These are phyloP conservation scores for Trisateles emortualis DNA, from an alignment of 2,888 invertebrate species.

Conservation along the genomic window DNA sequence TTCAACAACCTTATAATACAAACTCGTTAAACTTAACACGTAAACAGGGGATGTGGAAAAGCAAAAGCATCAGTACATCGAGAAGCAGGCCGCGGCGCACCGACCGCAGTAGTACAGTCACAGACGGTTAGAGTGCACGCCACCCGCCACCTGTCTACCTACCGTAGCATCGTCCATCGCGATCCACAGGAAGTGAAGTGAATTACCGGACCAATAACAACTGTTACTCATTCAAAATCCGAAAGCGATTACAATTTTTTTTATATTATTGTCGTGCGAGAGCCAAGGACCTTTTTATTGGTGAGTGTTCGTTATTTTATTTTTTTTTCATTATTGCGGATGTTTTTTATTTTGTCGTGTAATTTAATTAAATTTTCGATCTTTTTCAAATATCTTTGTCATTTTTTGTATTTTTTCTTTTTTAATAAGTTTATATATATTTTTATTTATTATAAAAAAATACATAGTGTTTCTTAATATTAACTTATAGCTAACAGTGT, in stretches of 20 bases:
- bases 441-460: too few species aligned
- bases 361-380: not conserved
- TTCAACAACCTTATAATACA: not conserved
- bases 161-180: conserved; percentile 26
- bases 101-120: conserved; percentile 13
- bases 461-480: too few species aligned
- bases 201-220: conserved; percentile 58
- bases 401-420: conserved; percentile 5
- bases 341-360: not conserved
- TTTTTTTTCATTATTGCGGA: conserved; percentile 3
- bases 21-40: not conserved
- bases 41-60: conserved; percentile 14
- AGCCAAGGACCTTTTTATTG: conserved; percentile 42
- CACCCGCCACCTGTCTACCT: conserved; percentile 56
- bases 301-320: conserved; percentile 22
- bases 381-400: too few species aligned
- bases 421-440: too few species aligned
- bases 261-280: conserved; percentile 35
- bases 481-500: too few species aligned
- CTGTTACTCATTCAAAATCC: conserved; percentile 57
- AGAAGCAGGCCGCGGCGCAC: not conserved
- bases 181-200: conserved; percentile 80
- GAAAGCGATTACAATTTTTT: conserved; percentile 54
- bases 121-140: conserved; percentile 48
- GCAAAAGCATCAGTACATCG: conserved; percentile 10